phyloP scores from a whole-genome alignment of 2,888 invertebrate species.

The Ochropleura plecta region DNA sequence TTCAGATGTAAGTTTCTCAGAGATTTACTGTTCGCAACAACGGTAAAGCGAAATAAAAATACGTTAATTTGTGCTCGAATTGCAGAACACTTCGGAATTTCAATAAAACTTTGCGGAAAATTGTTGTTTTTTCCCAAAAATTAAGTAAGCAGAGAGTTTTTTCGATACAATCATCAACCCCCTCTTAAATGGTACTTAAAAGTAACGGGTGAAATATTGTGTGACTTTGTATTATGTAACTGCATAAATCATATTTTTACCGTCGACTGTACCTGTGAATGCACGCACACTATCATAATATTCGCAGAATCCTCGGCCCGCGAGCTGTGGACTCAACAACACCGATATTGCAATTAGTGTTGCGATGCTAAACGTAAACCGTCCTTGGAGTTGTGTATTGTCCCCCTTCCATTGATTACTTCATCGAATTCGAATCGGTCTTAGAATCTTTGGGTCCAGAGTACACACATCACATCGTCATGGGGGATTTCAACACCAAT shows the following conservation, averaged over 20 bases:
- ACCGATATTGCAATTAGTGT: constrained; percentile 38
- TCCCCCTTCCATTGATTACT: too few relatives aligned
- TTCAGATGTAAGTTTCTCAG: neutral
- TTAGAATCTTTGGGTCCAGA: too few relatives aligned
- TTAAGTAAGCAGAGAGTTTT: neutral
- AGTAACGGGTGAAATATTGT: neutral
- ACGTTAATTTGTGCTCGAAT: neutral
- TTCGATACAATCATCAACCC: neutral
- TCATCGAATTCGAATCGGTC: too few relatives aligned
- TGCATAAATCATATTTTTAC: too few relatives aligned
- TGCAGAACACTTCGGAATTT: neutral
- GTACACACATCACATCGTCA: too few relatives aligned
- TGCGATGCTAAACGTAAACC: neutral
- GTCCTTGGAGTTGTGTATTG: too few relatives aligned
- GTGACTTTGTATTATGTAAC: too few relatives aligned
- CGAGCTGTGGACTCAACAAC: constrained; percentile 9
- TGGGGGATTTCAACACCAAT: too few relatives aligned
- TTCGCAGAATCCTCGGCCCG: constrained; percentile 48
- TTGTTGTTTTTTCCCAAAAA: neutral
- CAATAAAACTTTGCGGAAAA: neutral
- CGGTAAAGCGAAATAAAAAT: too few relatives aligned
- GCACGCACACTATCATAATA: constrained; percentile 37
- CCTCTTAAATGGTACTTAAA: neutral
- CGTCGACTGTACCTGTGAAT: constrained; percentile 2
- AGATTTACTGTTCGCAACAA: neutral